Conservation (phyloP, 2,113 vertebrate species). For the Entomyzon cyanotis region DNA sequence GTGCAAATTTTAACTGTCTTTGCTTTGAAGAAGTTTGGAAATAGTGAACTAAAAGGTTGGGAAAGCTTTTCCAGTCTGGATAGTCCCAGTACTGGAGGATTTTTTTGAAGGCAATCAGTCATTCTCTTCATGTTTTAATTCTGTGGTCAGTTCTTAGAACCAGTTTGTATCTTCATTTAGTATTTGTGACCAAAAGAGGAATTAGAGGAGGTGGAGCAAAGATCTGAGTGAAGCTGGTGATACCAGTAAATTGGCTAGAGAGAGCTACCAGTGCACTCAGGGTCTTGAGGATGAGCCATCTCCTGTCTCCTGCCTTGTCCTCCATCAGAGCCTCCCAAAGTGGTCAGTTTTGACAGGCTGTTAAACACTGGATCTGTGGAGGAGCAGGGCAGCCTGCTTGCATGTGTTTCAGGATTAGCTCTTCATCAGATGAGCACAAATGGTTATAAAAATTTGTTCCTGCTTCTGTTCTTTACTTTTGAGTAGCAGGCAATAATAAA, state of each 20-base stretch:
- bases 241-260: neutral
- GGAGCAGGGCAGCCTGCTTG: neutral
- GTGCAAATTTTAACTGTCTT: neutral
- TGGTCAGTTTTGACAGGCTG: neutral
- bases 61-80: neutral
- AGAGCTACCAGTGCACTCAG: accelerated
- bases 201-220: neutral
- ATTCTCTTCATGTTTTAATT: neutral
- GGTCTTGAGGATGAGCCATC: neutral
- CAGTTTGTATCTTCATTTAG: neutral
- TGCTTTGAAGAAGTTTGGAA: neutral
- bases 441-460: neutral
- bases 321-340: neutral
- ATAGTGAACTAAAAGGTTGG: neutral
- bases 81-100: neutral
- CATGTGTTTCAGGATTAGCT: neutral
- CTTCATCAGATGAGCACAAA: neutral
- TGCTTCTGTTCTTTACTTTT: neutral
- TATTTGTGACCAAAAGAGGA: neutral
- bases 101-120: neutral
- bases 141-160: neutral
- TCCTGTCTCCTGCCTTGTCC: neutral
- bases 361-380: neutral
- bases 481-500: neutral
- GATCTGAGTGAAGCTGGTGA: neutral